A percentile compares a stretch with the other conserved stretches of the same genome.
Evolutionary conservation across 2,888 invertebrate genomes (phyloP).

Genomic region (Hirtodrosophila alboralis): DNA sequence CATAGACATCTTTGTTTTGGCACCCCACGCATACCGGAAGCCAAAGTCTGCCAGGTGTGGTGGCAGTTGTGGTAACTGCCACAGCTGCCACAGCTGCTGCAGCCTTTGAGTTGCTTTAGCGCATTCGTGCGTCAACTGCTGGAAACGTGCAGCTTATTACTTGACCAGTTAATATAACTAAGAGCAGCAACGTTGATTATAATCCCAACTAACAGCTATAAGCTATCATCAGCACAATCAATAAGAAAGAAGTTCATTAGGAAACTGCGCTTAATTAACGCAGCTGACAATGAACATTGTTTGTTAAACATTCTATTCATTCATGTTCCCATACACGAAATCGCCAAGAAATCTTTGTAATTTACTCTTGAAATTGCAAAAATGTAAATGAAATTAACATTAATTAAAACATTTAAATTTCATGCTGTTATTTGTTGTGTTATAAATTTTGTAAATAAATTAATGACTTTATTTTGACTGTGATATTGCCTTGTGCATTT

Average conservation of each 20-base stretch:
- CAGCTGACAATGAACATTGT: conserved; percentile 40
- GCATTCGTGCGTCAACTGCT: conserved; percentile 70
- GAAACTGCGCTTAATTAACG: conserved; percentile 66
- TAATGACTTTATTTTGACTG: no score
- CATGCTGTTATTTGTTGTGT: no score
- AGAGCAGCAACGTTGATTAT: background rate
- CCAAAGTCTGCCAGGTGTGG: background rate
- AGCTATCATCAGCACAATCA: conserved; percentile 51
- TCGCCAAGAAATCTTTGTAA: no score
- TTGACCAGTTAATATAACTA: conserved; percentile 33
- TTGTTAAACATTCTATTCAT: conserved; percentile 31
- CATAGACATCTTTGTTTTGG: conserved; percentile 70
- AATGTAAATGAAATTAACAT: no score
- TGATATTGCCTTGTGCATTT: no score
- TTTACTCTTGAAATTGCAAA: no score
- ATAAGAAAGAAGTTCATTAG: conserved; percentile 57
- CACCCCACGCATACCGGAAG: conserved; percentile 27
- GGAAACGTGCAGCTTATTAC: conserved; percentile 65
- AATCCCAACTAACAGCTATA: conserved; percentile 2
- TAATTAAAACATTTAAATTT: no score
- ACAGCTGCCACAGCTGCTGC: conserved; percentile 18
- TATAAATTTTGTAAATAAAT: no score
- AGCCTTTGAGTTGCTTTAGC: conserved; percentile 26
- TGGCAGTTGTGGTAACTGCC: conserved; percentile 20
- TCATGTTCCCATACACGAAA: background rate